Evolutionary conservation across 2,113 vertebrate genomes (phyloP).

Genomic region (Myiopsitta monachus): DNA sequence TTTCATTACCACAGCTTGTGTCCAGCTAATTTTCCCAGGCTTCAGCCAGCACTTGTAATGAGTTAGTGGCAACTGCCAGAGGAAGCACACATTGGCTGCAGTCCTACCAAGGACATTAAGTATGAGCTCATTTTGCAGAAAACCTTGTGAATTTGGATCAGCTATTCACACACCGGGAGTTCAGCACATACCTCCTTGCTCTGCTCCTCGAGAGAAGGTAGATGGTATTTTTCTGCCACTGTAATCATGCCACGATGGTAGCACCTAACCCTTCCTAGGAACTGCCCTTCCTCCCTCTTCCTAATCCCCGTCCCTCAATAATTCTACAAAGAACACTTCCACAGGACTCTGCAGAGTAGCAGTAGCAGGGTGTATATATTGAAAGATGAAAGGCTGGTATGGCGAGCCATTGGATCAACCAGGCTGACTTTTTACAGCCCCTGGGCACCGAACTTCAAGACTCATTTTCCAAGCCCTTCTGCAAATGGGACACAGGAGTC

Average conservation of each 20-base stretch:
- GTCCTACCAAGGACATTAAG: neutral
- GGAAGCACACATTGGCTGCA: rapidly evolving
- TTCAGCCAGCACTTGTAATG: neutral
- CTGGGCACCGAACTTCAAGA: neutral
- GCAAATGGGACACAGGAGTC: neutral
- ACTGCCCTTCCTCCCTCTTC: neutral
- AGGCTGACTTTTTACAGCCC: neutral
- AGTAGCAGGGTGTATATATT: neutral
- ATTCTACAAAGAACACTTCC: neutral
- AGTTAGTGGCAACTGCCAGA: neutral
- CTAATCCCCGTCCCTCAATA: neutral
- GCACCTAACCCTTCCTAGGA: neutral
- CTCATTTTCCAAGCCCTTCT: neutral
- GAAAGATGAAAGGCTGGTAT: neutral
- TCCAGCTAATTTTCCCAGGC: neutral
- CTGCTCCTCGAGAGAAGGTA: neutral
- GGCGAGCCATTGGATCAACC: neutral
- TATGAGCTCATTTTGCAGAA: neutral
- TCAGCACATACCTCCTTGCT: neutral
- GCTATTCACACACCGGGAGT: neutral
- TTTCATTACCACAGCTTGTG: neutral
- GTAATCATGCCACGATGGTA: neutral
- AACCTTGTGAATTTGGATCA: neutral
- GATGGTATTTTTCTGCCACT: neutral
- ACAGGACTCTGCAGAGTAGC: neutral